Evolutionary conservation across 2,113 vertebrate species (phyloP), one percentile per base, ranked within the genome.

Genomic region (Phalacrocorax carbo): DNA sequence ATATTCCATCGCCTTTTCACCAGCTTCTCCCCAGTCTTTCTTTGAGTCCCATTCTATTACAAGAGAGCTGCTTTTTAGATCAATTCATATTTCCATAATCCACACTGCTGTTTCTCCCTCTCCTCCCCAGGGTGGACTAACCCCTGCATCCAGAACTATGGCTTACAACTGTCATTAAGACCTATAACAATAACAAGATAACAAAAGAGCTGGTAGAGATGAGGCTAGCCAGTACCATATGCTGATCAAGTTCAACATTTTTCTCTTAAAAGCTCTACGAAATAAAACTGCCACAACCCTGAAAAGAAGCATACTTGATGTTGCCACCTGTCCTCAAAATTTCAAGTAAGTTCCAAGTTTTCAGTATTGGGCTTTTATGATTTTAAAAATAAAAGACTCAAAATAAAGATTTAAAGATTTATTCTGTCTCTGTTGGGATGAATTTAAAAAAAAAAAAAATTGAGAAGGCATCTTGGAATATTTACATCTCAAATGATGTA

Each of bases 21-120:
- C 97, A 98, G 98, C 98, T 98, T 98, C 98, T 98, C 98, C 97
- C 97, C 98, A 98, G 98, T 98, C 98, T 98, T 98, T 98, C 99
- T 99, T 99, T 99, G 99, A 99, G 98, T 90, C 97, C 98, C 98
- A 98, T 99, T 99, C 99, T 98, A 98, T 98, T 98, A 98, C 97
- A 96, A 98, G 97, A 97, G 97, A 94, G 92, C 96, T 97, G 93
- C 97, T 98, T 98, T 98, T 98, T 97, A 99, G 99, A 99, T 99
- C 99, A 99, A 99, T 99, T 99, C 99, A 99, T 99, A 99, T 99
- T 99, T 99, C 99, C 99, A 99, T 99, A 99, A 99, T 99, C 99
- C 99, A 99, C 99, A 98, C 98, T 98, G 98, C 98, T 99, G 98
- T 98, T 98, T 98, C 98, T 98, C 98, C 96, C 89, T 97, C 97